Percentiles rank a stretch among this genome's conserved stretches.
Conservation (phyloP, 2,888 invertebrate genomes). For the Chaitophorus viminalis region DNA sequence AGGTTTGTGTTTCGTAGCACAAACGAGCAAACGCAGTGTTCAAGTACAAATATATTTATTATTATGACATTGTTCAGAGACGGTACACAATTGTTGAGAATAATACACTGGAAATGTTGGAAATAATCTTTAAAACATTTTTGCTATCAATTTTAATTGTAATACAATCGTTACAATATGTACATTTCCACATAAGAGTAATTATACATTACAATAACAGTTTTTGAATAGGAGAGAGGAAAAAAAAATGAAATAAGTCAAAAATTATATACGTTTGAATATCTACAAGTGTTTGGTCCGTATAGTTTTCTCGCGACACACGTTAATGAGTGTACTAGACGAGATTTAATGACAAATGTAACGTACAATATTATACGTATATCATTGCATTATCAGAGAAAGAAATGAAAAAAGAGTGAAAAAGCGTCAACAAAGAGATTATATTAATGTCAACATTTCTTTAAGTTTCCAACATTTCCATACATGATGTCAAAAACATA, state of each 20-base stretch:
- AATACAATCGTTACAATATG: neutral
- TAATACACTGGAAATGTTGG: constrained; percentile 48
- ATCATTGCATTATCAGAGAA: neutral
- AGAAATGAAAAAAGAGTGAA: neutral
- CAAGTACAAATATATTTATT: constrained; percentile 58
- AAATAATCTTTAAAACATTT: constrained; percentile 11
- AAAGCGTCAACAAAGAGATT: neutral
- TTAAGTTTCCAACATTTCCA: constrained; percentile 48
- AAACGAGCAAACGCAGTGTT: constrained; percentile 7
- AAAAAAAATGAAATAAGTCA: neutral
- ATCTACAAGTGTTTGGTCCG: neutral
- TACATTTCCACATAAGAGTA: neutral
- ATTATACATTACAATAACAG: neutral
- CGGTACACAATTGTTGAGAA: constrained; percentile 34
- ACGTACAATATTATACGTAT: neutral
- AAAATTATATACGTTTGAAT: neutral
- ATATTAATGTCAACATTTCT: neutral
- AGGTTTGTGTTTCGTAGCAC: neutral
- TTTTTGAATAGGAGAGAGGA: neutral
- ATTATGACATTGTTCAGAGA: constrained; percentile 58
- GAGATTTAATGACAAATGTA: neutral
- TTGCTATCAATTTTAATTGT: neutral
- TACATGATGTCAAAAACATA: neutral
- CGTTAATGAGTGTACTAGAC: neutral
- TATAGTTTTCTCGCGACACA: neutral